Conservation (phyloP, 23 tunicate species). For the Trididemnum nubilum region DNA sequence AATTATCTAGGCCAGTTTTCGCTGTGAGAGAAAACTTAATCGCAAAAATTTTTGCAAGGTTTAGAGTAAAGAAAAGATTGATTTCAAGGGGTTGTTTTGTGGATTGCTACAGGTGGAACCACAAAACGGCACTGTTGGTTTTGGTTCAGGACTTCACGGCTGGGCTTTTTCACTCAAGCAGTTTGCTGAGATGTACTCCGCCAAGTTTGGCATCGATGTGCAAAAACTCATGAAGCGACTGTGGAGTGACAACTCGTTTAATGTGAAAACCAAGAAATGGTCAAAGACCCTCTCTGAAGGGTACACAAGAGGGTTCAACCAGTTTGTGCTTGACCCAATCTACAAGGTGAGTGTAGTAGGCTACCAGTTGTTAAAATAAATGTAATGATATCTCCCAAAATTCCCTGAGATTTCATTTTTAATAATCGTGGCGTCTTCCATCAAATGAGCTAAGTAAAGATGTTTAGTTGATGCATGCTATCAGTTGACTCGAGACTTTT, state of each 20-base stretch:
- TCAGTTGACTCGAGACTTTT: too few species aligned
- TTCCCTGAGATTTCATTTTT: too few species aligned
- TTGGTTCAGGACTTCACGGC: conserved; percentile 97
- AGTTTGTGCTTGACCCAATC: conserved; percentile 80
- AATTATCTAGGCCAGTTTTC: too few species aligned
- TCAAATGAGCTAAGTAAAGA: too few species aligned
- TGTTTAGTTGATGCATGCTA: too few species aligned
- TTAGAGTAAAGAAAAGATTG: too few species aligned
- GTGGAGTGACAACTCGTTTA: conserved; percentile 92
- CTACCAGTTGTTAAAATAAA: too few species aligned
- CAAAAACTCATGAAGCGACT: conserved; percentile 82
- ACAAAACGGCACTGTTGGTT: conserved; percentile 90
- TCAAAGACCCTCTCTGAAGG: conserved; percentile 43
- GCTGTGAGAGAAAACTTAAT: too few species aligned
- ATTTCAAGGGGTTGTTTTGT: too few species aligned
- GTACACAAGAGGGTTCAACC: conserved; percentile 58
- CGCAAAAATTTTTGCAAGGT: too few species aligned
- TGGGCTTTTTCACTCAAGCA: conserved; percentile 98
- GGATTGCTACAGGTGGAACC: conserved; percentile 68
- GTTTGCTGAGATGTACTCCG: conserved; percentile 94
- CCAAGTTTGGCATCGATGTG: conserved; percentile 64
- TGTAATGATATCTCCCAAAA: too few species aligned
- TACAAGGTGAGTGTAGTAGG: conserved; percentile 57
- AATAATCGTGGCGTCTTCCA: too few species aligned
- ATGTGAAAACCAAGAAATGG: conserved; percentile 91